Base-by-base conservation (phyloP, 2,113 vertebrate species). In the Colinus virginianus region DNA sequence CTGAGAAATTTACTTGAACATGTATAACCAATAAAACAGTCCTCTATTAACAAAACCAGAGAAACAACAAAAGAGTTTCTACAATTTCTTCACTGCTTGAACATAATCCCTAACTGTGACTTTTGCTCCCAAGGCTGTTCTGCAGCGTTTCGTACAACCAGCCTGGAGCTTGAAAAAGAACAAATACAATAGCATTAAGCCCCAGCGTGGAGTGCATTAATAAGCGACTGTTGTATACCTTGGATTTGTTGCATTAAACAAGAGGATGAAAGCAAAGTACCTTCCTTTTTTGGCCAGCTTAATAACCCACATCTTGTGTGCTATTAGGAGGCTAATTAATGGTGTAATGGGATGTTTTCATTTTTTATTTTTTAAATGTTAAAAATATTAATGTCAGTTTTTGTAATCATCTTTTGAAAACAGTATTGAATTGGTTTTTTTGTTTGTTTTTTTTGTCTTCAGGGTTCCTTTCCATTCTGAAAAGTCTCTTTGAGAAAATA, bases 161-260 rank as follows among this genome's bases (percentile, higher is more conserved):
- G 71, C 92, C 87, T 74, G 63, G 13, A 96, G 63, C 71, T 63
- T 92, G 89, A 85, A 89, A 94, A 93, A 76, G 56, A 90, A 13
- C 61, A 79, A 84, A 42, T 69, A 92, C 81, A 94, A 90, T 77
- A 93, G 67, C 70, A 92, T 93, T 96, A 96, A 96, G 56, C 59
- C 68, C 93, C 46, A 67, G 85, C 90, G 82, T 62, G 59, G 67
- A 88, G 87, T 67, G 78, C 75, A 79, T 88, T 92, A 94, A 76
- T 90, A 92, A 82, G 70, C 38, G 49, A 59, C 43, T 84, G 49
- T 55, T 77, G 78, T 59, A 48, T 89, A 89, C 90, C 64, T 92
- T 79, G 67, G 75, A 87, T 94, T 76, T 92, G 75, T 87, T 79
- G 68, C 64, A 63, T 70, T 77, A 89, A 89, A 75, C 76, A 84